Evolutionary conservation across 2,113 vertebrate species (phyloP).

Genomic region (Sinocyclocheilus maitianheensis): DNA sequence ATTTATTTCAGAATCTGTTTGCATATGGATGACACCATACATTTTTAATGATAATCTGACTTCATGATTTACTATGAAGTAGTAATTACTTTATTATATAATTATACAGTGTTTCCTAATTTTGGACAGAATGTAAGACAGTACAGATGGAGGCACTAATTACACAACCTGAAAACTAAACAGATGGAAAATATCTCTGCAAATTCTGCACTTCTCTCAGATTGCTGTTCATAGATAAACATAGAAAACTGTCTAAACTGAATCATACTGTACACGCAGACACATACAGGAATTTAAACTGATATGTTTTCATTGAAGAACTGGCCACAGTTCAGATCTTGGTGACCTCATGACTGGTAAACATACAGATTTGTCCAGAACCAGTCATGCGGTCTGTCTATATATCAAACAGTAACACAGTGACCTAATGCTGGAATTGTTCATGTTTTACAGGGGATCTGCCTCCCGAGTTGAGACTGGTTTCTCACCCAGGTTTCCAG

Average conservation of each 20-base stretch:
- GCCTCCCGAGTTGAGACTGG: neutral
- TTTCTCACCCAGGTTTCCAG: neutral
- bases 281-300: too few species aligned
- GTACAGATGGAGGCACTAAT: slow-evolving; percentile 58
- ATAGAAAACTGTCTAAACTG: neutral
- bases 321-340: too few species aligned
- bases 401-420: neutral
- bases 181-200: slow-evolving; percentile 54
- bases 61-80: neutral
- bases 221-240: slow-evolving; percentile 15
- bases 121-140: neutral
- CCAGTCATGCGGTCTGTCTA: too few species aligned
- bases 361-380: too few species aligned
- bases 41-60: neutral
- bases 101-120: slow-evolving; percentile 18
- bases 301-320: too few species aligned
- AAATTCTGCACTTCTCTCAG: slow-evolving; percentile 32
- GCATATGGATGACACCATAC: neutral
- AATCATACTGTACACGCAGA: neutral
- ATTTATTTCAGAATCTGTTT: neutral
- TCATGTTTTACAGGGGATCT: neutral
- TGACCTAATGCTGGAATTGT: neutral
- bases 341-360: neutral
- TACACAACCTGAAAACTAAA: slow-evolving; percentile 43
- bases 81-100: neutral